Conservation (phyloP, 2,113 vertebrate species). For the Taxidea taxus region DNA sequence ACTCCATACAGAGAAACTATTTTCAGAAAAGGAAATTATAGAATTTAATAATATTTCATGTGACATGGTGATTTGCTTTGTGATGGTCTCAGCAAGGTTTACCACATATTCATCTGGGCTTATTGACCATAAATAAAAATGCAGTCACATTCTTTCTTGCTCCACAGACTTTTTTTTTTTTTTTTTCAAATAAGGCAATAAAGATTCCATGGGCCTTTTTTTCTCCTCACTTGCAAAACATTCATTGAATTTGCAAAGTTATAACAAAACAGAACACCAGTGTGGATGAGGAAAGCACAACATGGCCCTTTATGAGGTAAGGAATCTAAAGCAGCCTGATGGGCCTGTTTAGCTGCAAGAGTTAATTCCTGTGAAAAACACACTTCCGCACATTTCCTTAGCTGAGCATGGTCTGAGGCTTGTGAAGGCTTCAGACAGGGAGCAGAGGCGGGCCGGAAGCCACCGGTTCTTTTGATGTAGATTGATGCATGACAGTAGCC, state of each 20-base stretch:
- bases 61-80: slow-evolving; percentile 68
- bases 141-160: slow-evolving; percentile 48
- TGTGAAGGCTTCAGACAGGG: slow-evolving; percentile 28
- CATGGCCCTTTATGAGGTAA: not conserved
- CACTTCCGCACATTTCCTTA: slow-evolving; percentile 53
- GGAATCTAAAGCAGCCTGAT: not conserved
- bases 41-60: slow-evolving; percentile 73
- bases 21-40: slow-evolving; percentile 72
- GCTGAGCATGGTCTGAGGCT: not conserved
- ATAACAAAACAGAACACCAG: slow-evolving; percentile 31
- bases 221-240: not conserved
- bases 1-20: slow-evolving; percentile 61
- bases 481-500: slow-evolving; percentile 62
- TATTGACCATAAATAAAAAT: slow-evolving; percentile 69
- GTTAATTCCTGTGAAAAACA: slow-evolving; percentile 60
- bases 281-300: not conserved
- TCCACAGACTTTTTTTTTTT: not conserved
- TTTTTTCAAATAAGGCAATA: not conserved
- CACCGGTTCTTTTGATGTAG: slow-evolving; percentile 68
- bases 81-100: slow-evolving; percentile 38
- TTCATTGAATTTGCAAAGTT: slow-evolving; percentile 45
- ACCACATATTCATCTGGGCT: slow-evolving; percentile 46
- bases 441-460: slow-evolving; percentile 27
- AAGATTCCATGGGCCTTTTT: not conserved
- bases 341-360: slow-evolving; percentile 14